Base-by-base conservation (phyloP, 2,888 invertebrate genomes). In the Napeogenes sylphis region DNA sequence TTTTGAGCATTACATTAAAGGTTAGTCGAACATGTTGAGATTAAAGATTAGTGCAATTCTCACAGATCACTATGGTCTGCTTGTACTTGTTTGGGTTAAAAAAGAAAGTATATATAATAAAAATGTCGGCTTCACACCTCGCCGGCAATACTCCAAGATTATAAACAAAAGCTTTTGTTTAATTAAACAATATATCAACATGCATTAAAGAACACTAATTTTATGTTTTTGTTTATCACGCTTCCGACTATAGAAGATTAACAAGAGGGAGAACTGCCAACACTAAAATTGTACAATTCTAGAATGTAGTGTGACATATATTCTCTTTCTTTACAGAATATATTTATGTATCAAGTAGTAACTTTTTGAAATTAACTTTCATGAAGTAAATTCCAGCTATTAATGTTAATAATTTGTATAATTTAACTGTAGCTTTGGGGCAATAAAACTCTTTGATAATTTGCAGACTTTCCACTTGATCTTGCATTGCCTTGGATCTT, bases 381-480 rank as follows among this genome's bases (percentile, higher is more conserved):
- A 30, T 5, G 6, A 1, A 47, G 46, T 46, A 14, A 8, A 47
- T 6, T 38, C 47, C 14, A 47, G 47, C 6, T 47, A 51, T 10
- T 30, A 8, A 51, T 51, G 30, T 3, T 30, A 45, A 57, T 5
- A 56, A 33, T 45, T 13, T 30, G 13, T 45, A 14, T 55, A 54
- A 38, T 4, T 45, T 35, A 2, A 32, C 30, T 30, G 13, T 55
- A 33, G 45, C 59, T 56, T 63, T 56, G 54, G 68, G 61, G 58
- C 63, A 61, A 62, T 65, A 64, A 68, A 67, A 30, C 66, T 70
- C 63, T 64, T 62, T 65, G 66, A 71, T 62, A 68, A 64, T 64
- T 47, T 60, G 63, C 69, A 68, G 67, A 66, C 59, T 63, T 61
- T 61, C 55, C 61, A 53, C 55, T 58, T 62, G 51, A 51, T 69